Base-by-base conservation (phyloP, 1,140 invertebrate species). In the Megalonaias nervosa region DNA sequence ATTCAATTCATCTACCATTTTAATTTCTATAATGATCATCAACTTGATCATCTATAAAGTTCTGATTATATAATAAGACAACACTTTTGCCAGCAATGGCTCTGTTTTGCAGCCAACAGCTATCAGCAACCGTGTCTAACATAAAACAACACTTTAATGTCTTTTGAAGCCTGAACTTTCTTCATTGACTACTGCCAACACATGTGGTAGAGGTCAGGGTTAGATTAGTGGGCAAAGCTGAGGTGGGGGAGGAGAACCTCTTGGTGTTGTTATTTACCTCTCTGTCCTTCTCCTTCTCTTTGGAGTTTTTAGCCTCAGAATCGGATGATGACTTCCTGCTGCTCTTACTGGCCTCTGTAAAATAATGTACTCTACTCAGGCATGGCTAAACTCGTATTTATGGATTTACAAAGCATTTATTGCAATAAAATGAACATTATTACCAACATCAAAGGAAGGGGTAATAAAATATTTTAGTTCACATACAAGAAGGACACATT, bases 131-230 rank as follows among this genome's bases (percentile, higher is more conserved):
- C 2, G 26, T 26, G 26, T 1, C 26, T 26, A 2, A 26, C 26
- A 26, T 26, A 26, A 1, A 26, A 1, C 26, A 26, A 26, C 26
- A 1, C 1, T 1, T 26, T 26, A 26, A 26, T 26, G 26, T 26
- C 26, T 26, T 26, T 26, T 26, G 1, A n/a, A n/a, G 84, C 75
- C 38, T 77, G 82, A n/a, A 86, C 83, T 69, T 87, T 85, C 67
- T 87, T 86, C 59, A 83, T 85, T 87, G 81, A 61, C 85, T 84
- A 31, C 84, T 86, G 13, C 82, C 84, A 14, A 82, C 80, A 4
- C 84, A 81, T 19, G 84, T 75, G 38, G 11, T 6, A 6, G 0
- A 48, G 38, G 5, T 48, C 6, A 11, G 38, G 38, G 38, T 48
- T 6, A 48, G 26, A 31, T 31, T 11, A 48, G 6, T 48, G 0